A percentile compares a stretch with the other conserved stretches of the same genome.
phyloP scores from a whole-genome alignment of 2,797 vertebrate genomes.

The Rhyacichthys aspro region DNA sequence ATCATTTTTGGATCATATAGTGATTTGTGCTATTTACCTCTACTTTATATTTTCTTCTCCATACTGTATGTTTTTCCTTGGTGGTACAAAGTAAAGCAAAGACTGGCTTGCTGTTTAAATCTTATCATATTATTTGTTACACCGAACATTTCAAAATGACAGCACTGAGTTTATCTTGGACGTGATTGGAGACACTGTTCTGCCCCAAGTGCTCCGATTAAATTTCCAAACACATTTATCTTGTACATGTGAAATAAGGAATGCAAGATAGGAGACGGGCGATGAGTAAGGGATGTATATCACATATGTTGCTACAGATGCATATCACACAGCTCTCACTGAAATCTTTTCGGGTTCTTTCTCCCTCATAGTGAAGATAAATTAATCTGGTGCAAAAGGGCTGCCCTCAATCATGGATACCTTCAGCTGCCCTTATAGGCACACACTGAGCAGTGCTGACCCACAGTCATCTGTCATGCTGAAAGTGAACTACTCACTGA shows the following conservation, averaged over 20 bases:
- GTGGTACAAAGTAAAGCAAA: no score
- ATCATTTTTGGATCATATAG: no score
- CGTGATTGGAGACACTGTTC: neutral
- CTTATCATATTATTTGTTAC: neutral
- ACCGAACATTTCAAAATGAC: constrained; percentile 3
- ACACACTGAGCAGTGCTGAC: no score
- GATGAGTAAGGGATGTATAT: neutral
- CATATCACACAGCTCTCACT: constrained; percentile 19
- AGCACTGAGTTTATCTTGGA: constrained; percentile 16
- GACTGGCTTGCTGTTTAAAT: neutral
- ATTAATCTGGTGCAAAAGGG: neutral
- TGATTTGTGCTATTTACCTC: no score
- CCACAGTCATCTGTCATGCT: no score
- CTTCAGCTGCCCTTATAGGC: no score
- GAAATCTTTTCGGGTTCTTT: constrained; percentile 3
- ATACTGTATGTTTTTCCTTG: no score
- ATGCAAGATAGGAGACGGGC: neutral
- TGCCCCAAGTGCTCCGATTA: constrained; percentile 4
- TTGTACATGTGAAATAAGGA: neutral
- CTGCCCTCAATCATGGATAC: constrained; percentile 5
- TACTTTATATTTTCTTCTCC: no score
- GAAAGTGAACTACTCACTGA: no score
- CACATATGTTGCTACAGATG: neutral
- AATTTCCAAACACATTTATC: neutral
- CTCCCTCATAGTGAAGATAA: neutral